Evolutionary conservation across 2,113 vertebrate genomes (phyloP).

Genomic region (Mormoops blainvillei): DNA sequence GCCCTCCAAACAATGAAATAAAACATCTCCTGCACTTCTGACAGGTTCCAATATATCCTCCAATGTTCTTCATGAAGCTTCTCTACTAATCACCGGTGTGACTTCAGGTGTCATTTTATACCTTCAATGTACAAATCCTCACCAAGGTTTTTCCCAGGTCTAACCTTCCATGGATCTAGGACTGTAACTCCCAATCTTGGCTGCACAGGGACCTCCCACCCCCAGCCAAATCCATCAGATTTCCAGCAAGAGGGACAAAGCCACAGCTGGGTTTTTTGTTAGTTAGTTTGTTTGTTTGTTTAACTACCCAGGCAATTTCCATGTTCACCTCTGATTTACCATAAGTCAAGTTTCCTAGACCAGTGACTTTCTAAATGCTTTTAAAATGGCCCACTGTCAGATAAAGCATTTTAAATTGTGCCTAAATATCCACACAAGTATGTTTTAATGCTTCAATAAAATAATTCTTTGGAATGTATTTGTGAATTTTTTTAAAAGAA

Average conservation of each 20-base stretch:
- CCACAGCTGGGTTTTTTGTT: too few species aligned
- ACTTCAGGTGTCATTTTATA: background rate
- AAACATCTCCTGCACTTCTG: background rate
- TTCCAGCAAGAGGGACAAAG: background rate
- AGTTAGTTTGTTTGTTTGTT: background rate
- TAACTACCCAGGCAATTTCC: background rate
- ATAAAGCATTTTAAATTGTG: background rate
- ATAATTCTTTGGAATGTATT: background rate
- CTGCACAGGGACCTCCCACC: background rate
- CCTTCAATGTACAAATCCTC: background rate
- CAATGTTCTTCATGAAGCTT: background rate
- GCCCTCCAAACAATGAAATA: background rate
- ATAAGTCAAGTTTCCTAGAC: background rate
- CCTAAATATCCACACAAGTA: fast-evolving
- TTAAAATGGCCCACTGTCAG: background rate
- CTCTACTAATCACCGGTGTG: background rate
- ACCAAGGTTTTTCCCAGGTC: background rate
- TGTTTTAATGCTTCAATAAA: background rate
- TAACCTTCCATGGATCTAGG: background rate
- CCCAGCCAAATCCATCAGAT: background rate
- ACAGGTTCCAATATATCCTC: background rate
- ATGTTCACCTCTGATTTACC: background rate
- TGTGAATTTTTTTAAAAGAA: background rate
- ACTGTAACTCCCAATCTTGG: background rate
- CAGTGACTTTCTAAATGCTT: background rate